Conservation (phyloP, 1,140 invertebrate genomes). For the Trachymyrmex cornetzi region DNA sequence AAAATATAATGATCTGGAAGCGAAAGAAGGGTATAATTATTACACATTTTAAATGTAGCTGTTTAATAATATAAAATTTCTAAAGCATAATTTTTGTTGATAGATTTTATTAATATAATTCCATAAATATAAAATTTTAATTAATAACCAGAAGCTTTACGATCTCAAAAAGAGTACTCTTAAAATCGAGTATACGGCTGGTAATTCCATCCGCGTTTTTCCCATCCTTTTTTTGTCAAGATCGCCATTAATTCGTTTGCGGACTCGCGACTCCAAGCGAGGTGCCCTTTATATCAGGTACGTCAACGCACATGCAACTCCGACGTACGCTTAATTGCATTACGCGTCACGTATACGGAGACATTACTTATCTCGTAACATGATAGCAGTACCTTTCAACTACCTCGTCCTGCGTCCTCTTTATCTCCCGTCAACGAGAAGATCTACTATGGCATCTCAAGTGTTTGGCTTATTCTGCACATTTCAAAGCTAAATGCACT, state of each 20-base stretch:
- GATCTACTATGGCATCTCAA: neutral
- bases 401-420: constrained; percentile 3
- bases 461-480: constrained; percentile 24
- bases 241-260: constrained; percentile 7
- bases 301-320: neutral
- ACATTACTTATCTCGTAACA: neutral
- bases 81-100: too few species aligned
- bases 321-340: constrained; percentile 7
- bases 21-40: too few species aligned
- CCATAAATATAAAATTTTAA: too few species aligned
- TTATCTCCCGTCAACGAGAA: neutral
- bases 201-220: too few species aligned
- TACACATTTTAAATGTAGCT: too few species aligned
- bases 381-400: constrained; percentile 24
- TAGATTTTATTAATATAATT: too few species aligned
- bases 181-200: too few species aligned
- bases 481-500: neutral
- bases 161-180: too few species aligned
- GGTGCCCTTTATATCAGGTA: constrained; percentile 13
- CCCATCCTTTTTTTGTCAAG: too few species aligned
- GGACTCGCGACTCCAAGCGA: neutral
- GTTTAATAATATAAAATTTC: too few species aligned
- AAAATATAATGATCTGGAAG: too few species aligned
- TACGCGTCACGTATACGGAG: constrained; percentile 1
- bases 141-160: too few species aligned